Percentiles rank a stretch among this genome's conserved stretches.
These are phyloP conservation scores for Latrodectus geometricus DNA, from an alignment of 1,140 invertebrate species.

Conservation along the genomic window DNA sequence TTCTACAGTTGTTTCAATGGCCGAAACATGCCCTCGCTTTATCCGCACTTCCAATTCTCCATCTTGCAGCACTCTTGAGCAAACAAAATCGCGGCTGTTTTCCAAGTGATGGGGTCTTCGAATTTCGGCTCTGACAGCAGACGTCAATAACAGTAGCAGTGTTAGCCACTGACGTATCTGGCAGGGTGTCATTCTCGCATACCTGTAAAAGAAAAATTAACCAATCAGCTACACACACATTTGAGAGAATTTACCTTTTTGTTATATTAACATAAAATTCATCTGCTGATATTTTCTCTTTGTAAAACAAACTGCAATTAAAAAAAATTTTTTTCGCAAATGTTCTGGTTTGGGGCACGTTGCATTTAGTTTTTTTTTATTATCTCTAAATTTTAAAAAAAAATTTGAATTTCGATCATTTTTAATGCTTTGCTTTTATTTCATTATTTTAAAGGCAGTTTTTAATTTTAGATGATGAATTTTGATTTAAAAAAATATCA, in stretches of 20 bases:
- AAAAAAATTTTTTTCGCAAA: too few species aligned
- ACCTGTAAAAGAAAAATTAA: not conserved
- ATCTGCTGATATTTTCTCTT: too few species aligned
- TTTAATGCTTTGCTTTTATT: too few species aligned
- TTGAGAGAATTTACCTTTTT: not conserved
- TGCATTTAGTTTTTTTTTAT: too few species aligned
- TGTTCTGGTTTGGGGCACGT: too few species aligned
- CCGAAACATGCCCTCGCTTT: slow-evolving; percentile 74
- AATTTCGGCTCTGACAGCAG: not conserved
- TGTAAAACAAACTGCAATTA: too few species aligned
- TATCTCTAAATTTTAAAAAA: too few species aligned
- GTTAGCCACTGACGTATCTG: slow-evolving; percentile 41
- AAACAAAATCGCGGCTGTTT: slow-evolving; percentile 24
- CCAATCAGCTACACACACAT: not conserved
- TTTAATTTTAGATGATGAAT: too few species aligned
- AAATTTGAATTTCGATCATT: too few species aligned
- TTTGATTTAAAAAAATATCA: too few species aligned
- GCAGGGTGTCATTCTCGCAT: slow-evolving; percentile 52
- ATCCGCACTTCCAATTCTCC: slow-evolving; percentile 76
- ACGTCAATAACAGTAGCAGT: slow-evolving; percentile 22
- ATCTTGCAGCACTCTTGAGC: slow-evolving; percentile 70
- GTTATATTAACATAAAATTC: too few species aligned
- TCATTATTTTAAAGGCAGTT: too few species aligned
- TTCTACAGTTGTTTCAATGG: slow-evolving; percentile 75
- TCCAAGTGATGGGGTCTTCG: not conserved